phyloP scores from a whole-genome alignment of 2,888 invertebrate genomes.

The Mylabris sibirica region DNA sequence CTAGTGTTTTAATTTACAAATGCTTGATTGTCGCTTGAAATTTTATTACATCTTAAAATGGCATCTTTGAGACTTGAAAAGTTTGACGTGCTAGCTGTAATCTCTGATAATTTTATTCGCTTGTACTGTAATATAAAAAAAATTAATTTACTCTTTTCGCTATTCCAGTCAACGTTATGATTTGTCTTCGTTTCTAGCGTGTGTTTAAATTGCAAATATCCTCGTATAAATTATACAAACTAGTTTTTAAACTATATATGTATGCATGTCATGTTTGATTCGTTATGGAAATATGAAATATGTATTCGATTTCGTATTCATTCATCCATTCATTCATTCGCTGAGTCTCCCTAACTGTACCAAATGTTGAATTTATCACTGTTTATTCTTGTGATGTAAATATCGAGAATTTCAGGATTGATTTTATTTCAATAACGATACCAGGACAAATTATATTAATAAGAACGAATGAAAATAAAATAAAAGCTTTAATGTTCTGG shows the following conservation, averaged over 20 bases:
- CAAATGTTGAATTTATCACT: constrained; percentile 38
- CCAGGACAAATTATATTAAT: not conserved
- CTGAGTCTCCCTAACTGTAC: constrained; percentile 33
- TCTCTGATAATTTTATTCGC: not conserved
- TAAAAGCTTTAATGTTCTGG: not conserved
- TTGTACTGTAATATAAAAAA: too few species aligned
- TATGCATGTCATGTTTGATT: constrained; percentile 46
- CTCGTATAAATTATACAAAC: constrained; percentile 20
- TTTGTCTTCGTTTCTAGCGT: not conserved
- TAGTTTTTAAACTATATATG: constrained; percentile 32
- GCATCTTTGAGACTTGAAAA: not conserved
- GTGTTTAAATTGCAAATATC: constrained; percentile 36
- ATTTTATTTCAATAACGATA: constrained; percentile 20
- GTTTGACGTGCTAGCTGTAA: not conserved
- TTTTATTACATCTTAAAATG: constrained; percentile 10
- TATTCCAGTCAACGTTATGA: too few species aligned
- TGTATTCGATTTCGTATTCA: constrained; percentile 46
- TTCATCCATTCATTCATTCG: constrained; percentile 34
- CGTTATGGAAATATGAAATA: constrained; percentile 48
- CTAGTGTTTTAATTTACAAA: too few species aligned
- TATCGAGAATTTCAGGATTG: constrained; percentile 26
- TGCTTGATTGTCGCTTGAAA: too few species aligned
- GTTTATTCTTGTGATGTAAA: constrained; percentile 35
- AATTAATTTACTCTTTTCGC: too few species aligned
- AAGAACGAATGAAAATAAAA: not conserved